Base-by-base conservation (phyloP, 2,113 vertebrate genomes). In the Brachirus orientalis region DNA sequence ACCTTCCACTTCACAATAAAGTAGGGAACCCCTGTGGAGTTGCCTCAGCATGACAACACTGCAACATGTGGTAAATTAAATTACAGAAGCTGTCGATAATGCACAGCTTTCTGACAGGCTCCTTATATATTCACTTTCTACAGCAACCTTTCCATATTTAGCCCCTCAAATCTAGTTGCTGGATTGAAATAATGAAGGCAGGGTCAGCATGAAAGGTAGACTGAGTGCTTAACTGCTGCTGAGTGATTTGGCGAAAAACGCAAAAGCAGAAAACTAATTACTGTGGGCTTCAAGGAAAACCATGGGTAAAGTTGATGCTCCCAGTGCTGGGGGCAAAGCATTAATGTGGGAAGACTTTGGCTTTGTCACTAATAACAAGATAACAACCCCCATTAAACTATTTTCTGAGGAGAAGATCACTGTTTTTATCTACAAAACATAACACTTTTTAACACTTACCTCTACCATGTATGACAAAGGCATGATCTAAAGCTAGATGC, bases 221-320 rank as follows among this genome's bases (percentile, higher is more conserved):
- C 65, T 13, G 46, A 77, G 75, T 65, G 76, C 79, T 88, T 82
- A 89, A 83, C 60, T 72, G 84, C 76, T 72, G 71, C 69, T 66
- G 87, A 87, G 87, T 73, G 81, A 89, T 90, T 86, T 62, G 33
- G 75, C 77, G 77, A 85, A 55, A 79, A 82, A 85, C 69, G 72
- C 70, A 80, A 81, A 53, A 77, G 75, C 66, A 55, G 77, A 83
- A 90, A 92, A 90, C 84, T 91, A 91, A 92, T 93, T 92, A 91
- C 64, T 54, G 72, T 20, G 69, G 73, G 82, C 85, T 91, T 87
- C 79, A 83, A 88, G 66, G 75, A 88, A 87, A 90, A 90, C 50
- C 73, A 59, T n/a, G 64, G 82, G 55, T 83, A 79, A 75, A 77
- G 64, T 77, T 77, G 77, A 86, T 12, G 41, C 61, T 74, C 70